Conservation (phyloP, 1,140 invertebrate genomes). For the Temnothorax curvispinosus region DNA sequence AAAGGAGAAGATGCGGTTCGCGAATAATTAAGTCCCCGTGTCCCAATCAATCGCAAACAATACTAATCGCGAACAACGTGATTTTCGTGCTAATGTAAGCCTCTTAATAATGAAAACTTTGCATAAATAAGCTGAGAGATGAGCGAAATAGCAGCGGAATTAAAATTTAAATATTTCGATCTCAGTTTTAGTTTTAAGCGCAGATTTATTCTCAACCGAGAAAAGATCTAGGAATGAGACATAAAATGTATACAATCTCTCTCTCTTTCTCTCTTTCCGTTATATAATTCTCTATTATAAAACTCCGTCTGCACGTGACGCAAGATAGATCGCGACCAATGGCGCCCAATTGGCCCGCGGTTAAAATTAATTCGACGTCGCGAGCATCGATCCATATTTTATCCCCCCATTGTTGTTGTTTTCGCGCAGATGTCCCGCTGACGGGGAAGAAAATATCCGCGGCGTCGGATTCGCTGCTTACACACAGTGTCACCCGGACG, state of each 20-base stretch:
- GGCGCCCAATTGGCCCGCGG: background rate
- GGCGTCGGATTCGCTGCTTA: constrained; percentile 1
- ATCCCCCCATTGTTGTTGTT: constrained; percentile 13
- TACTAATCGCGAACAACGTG: background rate
- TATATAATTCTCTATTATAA: background rate
- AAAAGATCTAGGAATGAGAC: background rate
- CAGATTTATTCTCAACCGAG: background rate
- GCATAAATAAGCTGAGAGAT: background rate
- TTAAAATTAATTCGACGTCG: constrained; percentile 37
- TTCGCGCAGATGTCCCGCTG: constrained; percentile 20
- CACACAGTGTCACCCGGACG: constrained; percentile 6
- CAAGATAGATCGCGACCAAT: background rate
- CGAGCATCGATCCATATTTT: constrained; percentile 11
- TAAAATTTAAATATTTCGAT: constrained; percentile 5
- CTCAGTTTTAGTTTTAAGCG: background rate
- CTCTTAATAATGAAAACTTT: background rate
- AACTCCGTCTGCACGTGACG: constrained; percentile 18
- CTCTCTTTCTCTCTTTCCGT: background rate
- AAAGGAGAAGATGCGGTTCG: background rate
- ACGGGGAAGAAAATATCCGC: background rate
- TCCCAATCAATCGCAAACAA: background rate
- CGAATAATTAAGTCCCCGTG: background rate
- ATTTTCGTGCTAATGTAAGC: background rate
- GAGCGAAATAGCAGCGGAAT: background rate
- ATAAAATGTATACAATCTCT: background rate